These are phyloP conservation scores for Siphonodentalium dalli DNA, from an alignment of 2,888 invertebrate species.

Conservation along the genomic window DNA sequence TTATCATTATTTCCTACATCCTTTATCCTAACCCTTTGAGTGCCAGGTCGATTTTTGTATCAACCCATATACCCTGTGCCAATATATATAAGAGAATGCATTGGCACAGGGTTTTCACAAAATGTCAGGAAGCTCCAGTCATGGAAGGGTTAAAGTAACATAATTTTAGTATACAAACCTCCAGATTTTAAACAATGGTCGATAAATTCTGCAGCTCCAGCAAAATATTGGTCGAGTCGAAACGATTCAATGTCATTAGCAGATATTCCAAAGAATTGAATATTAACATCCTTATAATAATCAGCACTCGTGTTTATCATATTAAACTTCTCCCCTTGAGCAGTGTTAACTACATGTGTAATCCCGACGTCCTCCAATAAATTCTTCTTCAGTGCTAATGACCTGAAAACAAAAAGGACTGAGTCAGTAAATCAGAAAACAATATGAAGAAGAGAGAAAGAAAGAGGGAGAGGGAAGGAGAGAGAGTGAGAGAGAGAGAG, in stretches of 20 bases:
- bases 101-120: no score
- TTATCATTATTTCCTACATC: no score
- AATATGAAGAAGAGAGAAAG: no score
- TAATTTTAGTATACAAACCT: constrained; percentile 34
- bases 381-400: constrained; percentile 79
- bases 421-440: no score
- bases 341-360: constrained; percentile 85
- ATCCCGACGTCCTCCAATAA: constrained; percentile 78
- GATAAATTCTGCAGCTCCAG: constrained; percentile 81
- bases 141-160: no score
- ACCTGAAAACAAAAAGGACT: constrained; percentile 69
- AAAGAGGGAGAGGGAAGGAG: no score
- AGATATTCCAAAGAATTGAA: constrained; percentile 81
- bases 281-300: constrained; percentile 77
- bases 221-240: constrained; percentile 82
- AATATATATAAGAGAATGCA: no score
- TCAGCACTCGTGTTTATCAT: constrained; percentile 80
- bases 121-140: no score
- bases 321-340: constrained; percentile 74
- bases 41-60: no score
- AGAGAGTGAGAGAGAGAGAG: no score
- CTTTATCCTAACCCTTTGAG: no score
- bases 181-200: constrained; percentile 70
- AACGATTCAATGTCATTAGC: constrained; percentile 80
- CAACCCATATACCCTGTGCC: no score